phyloP scores from a whole-genome alignment of 2,113 vertebrate species.

The Xiphophorus maculatus region DNA sequence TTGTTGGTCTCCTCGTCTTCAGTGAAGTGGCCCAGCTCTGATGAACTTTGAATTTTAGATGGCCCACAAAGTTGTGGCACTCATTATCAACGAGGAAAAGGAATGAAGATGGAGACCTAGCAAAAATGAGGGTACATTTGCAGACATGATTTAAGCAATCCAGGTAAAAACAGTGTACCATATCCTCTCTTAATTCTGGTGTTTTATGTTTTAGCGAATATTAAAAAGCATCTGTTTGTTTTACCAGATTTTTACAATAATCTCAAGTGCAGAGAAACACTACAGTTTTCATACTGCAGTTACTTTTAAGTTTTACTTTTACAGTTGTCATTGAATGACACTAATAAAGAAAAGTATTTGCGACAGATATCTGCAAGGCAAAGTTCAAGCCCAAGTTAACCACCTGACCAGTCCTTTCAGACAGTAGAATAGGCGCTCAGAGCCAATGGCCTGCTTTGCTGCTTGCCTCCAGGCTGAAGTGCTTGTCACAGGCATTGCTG shows the following conservation, averaged over 20 bases:
- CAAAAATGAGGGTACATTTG: neutral
- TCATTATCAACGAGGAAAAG: neutral
- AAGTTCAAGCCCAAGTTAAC: slow-evolving; percentile 47
- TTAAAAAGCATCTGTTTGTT: no score
- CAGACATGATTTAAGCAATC: no score
- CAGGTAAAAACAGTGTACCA: no score
- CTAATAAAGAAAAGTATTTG: slow-evolving; percentile 3
- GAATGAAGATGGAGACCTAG: neutral
- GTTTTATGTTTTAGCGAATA: no score
- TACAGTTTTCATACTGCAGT: no score
- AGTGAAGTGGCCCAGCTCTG: slow-evolving; percentile 45
- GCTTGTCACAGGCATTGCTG: slow-evolving; percentile 67
- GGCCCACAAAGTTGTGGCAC: slow-evolving; percentile 25
- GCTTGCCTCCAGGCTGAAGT: slow-evolving; percentile 55
- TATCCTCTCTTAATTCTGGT: no score
- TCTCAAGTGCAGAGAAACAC: no score
- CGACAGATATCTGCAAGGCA: slow-evolving; percentile 40
- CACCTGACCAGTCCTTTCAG: slow-evolving; percentile 50
- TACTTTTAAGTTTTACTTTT: no score
- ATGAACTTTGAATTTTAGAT: slow-evolving; percentile 46
- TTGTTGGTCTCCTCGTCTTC: slow-evolving; percentile 40
- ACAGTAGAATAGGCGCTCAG: slow-evolving; percentile 40
- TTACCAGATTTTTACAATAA: no score
- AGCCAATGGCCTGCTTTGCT: slow-evolving; percentile 55
- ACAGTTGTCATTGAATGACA: neutral